Base-by-base conservation (phyloP, 30 jellyfish, hydroid and myxozoan genomes). In the Aurelia aurita complex sp. Pacific region DNA sequence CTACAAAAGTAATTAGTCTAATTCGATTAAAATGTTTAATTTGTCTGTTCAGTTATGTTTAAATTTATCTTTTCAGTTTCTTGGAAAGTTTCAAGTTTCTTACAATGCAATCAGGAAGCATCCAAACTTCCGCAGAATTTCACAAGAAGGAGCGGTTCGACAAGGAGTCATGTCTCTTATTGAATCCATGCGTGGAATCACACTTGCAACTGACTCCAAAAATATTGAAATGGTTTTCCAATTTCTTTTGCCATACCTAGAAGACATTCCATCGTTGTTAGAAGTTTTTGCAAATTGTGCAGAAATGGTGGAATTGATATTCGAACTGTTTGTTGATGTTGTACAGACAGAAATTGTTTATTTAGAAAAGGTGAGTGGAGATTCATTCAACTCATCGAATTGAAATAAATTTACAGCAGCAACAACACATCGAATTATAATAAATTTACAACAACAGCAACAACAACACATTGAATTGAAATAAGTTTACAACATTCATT, bases 151-250 rank as follows among this genome's bases (percentile, higher is more conserved):
- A 38, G 67, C 76, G 15, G 92, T 89, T 51, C 67, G 86, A 23
- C 89, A 76, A 50, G 83, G 73, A 43, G 69, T 94, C n/a, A 73
- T 94, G 4, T 74, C 83, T 5, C 73, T 90, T 51, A 53, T 94
- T 46, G 99, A 94, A 63, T 68, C 97, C 18, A 65, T 94, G 88
- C 96, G 99, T 82, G 99, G 99, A 4, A 74, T 94, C 36, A 74
- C 97, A 9, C 42, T 51, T 12, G 97, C 96, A 19, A 68, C 92
- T 23, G 85, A 76, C 72, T 19, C 83, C 32, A 74, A 60, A 11
- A 82, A 83, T 67, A 70, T 75, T 19, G 85, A 80, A 42, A 29
- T 69, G 88, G 43, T 94, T 14, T 87, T 80, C 81, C 89, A 85
- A 51, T 81, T 79, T 59, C 11, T 85, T 55, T 50, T 80, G 0